These are phyloP conservation scores for Formicarius rufipectus DNA, from an alignment of 2,113 vertebrate species.

Conservation along the genomic window DNA sequence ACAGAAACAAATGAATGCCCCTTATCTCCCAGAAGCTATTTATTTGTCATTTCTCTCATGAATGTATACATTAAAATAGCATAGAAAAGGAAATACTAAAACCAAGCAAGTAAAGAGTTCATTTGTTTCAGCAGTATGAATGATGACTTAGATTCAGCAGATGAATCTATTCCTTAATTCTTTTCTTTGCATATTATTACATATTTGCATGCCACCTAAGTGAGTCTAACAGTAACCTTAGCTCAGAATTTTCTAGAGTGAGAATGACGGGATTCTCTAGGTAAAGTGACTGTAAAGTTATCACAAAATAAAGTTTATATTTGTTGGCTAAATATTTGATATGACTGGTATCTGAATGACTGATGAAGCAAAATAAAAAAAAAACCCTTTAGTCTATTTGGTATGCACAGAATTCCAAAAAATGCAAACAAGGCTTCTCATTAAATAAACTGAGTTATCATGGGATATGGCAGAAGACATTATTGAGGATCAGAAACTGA, in stretches of 20 bases:
- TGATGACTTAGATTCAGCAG: neutral
- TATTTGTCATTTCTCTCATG: neutral
- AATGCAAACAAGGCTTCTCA: neutral
- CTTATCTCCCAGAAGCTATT: neutral
- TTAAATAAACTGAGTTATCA: neutral
- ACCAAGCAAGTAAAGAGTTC: neutral
- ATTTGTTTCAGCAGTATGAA: neutral
- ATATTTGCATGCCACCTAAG: neutral
- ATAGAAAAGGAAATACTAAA: neutral
- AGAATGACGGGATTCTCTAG: neutral
- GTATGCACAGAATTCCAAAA: neutral
- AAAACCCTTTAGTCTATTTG: neutral
- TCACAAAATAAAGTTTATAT: neutral
- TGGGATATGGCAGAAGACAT: neutral
- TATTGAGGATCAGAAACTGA: neutral
- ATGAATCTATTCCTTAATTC: neutral
- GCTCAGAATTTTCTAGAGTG: neutral
- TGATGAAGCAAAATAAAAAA: neutral
- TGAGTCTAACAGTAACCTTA: neutral
- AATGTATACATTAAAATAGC: neutral
- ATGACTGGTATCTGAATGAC: neutral
- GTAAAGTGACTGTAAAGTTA: neutral
- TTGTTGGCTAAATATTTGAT: neutral
- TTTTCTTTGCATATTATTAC: neutral
- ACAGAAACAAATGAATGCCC: neutral